Conservation (phyloP, 2,113 vertebrate genomes). For the Argyrosomus japonicus region DNA sequence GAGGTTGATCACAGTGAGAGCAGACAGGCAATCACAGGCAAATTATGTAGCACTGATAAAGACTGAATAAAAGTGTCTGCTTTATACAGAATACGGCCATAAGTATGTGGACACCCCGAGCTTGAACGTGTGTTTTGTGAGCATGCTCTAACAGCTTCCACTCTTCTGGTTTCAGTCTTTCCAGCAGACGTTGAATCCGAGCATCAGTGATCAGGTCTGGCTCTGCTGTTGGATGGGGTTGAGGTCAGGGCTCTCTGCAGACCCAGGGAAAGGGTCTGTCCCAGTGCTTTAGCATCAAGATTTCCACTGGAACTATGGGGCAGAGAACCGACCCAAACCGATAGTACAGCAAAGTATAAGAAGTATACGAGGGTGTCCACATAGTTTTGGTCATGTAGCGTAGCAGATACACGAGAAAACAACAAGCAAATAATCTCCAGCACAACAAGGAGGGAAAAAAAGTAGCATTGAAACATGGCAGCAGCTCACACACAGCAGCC, state of each 20-base stretch:
- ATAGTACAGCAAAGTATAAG: too few relatives aligned
- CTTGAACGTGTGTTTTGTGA: too few relatives aligned
- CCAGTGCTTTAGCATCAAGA: too few relatives aligned
- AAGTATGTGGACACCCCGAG: background rate
- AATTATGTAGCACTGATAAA: background rate
- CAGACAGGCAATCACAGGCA: conserved; percentile 7
- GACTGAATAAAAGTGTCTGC: background rate
- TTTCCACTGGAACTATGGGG: too few relatives aligned
- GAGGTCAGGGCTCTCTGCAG: too few relatives aligned
- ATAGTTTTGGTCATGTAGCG: background rate
- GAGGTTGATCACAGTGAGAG: background rate
- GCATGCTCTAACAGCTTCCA: too few relatives aligned
- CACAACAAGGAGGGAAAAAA: background rate
- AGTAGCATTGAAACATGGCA: background rate
- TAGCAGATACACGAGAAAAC: background rate
- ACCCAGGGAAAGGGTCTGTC: too few relatives aligned
- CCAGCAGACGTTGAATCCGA: too few relatives aligned
- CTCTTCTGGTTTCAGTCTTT: too few relatives aligned
- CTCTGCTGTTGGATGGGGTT: too few relatives aligned
- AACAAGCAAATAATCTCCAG: background rate
- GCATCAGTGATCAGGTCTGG: too few relatives aligned
- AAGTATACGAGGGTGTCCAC: background rate
- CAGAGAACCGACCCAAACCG: too few relatives aligned
- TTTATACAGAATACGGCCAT: background rate
- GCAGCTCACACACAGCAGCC: background rate